Evolutionary conservation across 2,113 vertebrate species (phyloP).

Genomic region (Emydocephalus ijimae): DNA sequence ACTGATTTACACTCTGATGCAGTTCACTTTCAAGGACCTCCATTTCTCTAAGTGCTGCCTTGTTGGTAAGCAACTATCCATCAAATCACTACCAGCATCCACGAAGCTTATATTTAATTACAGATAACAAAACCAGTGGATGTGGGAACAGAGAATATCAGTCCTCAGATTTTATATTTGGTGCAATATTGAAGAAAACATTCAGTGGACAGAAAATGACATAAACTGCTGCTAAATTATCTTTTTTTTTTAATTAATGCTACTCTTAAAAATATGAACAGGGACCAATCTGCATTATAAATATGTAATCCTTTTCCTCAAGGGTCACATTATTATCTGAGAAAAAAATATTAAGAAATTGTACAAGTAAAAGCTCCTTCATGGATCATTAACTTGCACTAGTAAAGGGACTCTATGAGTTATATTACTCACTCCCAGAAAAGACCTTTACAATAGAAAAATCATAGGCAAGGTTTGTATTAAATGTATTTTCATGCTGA

Average conservation of each 20-base stretch:
- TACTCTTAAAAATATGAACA: background rate
- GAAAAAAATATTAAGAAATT: background rate
- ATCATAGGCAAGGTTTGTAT: background rate
- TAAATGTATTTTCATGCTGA: background rate
- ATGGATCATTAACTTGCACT: background rate
- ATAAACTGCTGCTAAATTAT: slow-evolving; percentile 10
- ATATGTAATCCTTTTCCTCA: slow-evolving; percentile 1
- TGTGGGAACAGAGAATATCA: slow-evolving; percentile 47
- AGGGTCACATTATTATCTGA: slow-evolving; percentile 20
- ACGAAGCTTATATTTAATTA: slow-evolving; percentile 65
- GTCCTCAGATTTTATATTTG: slow-evolving; percentile 41
- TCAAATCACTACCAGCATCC: slow-evolving; percentile 51
- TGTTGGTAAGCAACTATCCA: slow-evolving; percentile 55
- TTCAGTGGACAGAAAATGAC: slow-evolving; percentile 4
- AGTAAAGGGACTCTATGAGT: background rate
- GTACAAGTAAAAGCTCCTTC: background rate
- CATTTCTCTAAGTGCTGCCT: slow-evolving; percentile 64
- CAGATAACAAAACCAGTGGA: slow-evolving; percentile 50
- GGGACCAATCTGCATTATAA: background rate
- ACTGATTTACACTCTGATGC: slow-evolving; percentile 63
- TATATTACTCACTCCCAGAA: background rate
- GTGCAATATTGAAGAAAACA: slow-evolving; percentile 39
- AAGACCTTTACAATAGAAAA: background rate
- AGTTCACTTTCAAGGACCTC: slow-evolving; percentile 58
- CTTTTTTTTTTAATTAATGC: slow-evolving; percentile 6